Evolutionary conservation across 2,113 vertebrate species (phyloP).

Genomic region (Craseonycteris thonglongyai): DNA sequence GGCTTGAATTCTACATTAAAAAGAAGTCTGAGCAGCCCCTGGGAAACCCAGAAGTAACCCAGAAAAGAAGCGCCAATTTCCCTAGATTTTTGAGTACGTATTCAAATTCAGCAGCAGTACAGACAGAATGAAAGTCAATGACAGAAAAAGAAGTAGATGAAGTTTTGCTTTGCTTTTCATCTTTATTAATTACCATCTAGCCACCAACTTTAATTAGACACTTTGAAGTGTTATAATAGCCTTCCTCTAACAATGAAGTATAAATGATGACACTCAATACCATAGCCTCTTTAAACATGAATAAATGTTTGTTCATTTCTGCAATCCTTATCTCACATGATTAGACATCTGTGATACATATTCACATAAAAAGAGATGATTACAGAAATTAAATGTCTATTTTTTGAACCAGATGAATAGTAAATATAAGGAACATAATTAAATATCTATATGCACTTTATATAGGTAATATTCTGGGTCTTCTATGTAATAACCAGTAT

Average conservation of each 20-base stretch:
- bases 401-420: slow-evolving; percentile 25
- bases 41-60: background rate
- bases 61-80: background rate
- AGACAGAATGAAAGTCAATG: slow-evolving; percentile 6
- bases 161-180: background rate
- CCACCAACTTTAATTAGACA: background rate
- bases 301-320: background rate
- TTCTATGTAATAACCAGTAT: background rate
- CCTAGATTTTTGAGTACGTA: background rate
- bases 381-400: background rate
- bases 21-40: background rate
- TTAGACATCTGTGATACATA: background rate
- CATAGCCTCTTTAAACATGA: slow-evolving; percentile 16
- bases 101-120: background rate
- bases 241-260: background rate
- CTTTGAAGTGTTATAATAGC: background rate
- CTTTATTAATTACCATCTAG: background rate
- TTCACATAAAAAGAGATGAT: background rate
- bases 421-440: slow-evolving; percentile 13
- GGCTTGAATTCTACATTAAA: slow-evolving; percentile 15
- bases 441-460: background rate
- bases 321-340: background rate
- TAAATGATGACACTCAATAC: background rate
- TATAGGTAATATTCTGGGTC: background rate
- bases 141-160: background rate